These are phyloP conservation scores for Cladopsammia gracilis DNA, from an alignment of 64 coral and sea anemone genomes.

Conservation along the genomic window DNA sequence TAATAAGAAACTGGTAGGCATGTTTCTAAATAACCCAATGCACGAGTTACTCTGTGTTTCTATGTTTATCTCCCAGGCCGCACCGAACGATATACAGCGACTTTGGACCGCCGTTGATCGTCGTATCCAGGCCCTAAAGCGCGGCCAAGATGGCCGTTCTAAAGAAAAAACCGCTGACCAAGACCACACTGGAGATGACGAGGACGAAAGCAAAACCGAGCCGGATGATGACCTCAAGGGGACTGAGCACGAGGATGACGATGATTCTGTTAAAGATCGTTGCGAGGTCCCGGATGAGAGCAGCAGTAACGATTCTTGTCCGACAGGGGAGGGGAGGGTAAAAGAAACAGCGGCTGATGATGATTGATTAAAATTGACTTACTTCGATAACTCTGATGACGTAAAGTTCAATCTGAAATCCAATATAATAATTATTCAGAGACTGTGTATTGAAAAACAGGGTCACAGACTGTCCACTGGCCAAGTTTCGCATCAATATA, in stretches of 20 bases:
- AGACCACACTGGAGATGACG: conserved; percentile 4
- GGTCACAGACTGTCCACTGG: too few relatives aligned
- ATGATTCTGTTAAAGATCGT: conserved; percentile 58
- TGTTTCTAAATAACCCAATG: not conserved
- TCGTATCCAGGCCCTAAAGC: conserved; percentile 91
- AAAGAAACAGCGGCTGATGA: conserved; percentile 28
- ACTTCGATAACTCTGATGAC: not conserved
- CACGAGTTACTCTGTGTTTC: not conserved
- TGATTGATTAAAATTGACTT: not conserved
- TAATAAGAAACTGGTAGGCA: too few relatives aligned
- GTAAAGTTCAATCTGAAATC: too few relatives aligned
- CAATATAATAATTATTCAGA: not conserved
- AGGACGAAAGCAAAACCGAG: conserved; percentile 63
- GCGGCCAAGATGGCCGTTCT: conserved; percentile 42
- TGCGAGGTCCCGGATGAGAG: conserved; percentile 25
- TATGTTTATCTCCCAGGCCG: conserved; percentile 53
- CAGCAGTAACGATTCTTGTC: conserved; percentile 42
- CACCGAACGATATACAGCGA: conserved; percentile 90
- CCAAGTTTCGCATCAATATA: too few relatives aligned
- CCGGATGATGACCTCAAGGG: conserved; percentile 73
- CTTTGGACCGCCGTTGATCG: conserved; percentile 96
- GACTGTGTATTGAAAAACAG: too few relatives aligned
- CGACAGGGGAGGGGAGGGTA: conserved; percentile 3
- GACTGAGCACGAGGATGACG: conserved; percentile 63
- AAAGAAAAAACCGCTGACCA: conserved; percentile 39